Conservation (phyloP, 2,797 vertebrate species). For the Botia almorhae region DNA sequence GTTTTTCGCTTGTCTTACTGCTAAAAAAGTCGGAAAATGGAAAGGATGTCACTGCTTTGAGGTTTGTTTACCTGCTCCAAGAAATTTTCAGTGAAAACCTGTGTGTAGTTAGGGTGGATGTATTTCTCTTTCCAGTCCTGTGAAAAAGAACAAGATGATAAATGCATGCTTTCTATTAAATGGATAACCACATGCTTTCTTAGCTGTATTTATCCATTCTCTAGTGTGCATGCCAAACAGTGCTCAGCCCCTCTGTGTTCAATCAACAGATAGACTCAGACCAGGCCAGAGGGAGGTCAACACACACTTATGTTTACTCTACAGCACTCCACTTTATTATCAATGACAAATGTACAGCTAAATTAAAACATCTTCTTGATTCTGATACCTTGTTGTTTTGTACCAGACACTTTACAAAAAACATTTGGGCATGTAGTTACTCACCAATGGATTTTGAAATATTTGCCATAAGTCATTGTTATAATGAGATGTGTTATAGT, state of each 20-base stretch:
- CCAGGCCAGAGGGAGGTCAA: slow-evolving; percentile 11
- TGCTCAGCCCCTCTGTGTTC: slow-evolving; percentile 55
- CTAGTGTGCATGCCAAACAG: slow-evolving; percentile 63
- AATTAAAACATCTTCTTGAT: background rate
- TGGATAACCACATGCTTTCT: background rate
- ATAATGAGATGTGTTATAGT: slow-evolving; percentile 94
- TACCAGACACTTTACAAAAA: slow-evolving; percentile 43
- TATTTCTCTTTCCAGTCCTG: slow-evolving; percentile 99
- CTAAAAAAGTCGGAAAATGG: too few species aligned
- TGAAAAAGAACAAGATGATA: slow-evolving; percentile 50
- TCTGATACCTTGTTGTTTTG: background rate
- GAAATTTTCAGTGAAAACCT: slow-evolving; percentile 91
- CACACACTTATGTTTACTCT: slow-evolving; percentile 18
- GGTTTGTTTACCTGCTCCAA: slow-evolving; percentile 86
- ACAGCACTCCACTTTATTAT: slow-evolving; percentile 13
- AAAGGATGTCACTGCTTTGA: too few species aligned
- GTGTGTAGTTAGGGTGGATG: slow-evolving; percentile 91
- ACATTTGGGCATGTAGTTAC: slow-evolving; percentile 64
- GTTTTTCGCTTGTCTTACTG: too few species aligned
- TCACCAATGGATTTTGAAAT: slow-evolving; percentile 97
- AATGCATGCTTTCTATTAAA: background rate
- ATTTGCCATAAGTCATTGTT: slow-evolving; percentile 99
- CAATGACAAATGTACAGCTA: background rate
- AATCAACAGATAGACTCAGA: slow-evolving; percentile 43
- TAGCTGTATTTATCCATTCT: slow-evolving; percentile 39